Base-by-base conservation (phyloP, 92 coral and sea anemone species). In the Scolanthus callimorphus region DNA sequence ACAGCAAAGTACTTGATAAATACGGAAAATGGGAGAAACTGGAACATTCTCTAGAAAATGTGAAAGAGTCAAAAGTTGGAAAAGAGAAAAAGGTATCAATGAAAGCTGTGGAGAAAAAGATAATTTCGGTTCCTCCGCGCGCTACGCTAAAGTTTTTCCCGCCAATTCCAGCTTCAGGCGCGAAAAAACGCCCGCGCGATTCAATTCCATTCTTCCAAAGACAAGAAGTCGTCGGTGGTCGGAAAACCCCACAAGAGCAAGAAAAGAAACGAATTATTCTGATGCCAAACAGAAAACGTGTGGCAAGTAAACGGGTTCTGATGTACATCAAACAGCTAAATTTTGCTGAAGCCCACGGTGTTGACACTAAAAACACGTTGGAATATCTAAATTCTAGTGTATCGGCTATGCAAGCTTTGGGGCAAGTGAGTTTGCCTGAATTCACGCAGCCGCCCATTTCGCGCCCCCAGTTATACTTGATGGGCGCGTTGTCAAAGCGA, bases 401-500 rank as follows among this genome's bases (percentile, higher is more conserved):
- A n/a, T 57, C 49, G 31, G 71, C 77, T 6, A 25, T 80, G 22
- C 54, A 67, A 11, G 77, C 65, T 39, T 69, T 46, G 51, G 41
- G 44, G 2, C 52, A 55, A 19, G 70, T 17, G 53, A 37, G 13
- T 27, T 25, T 39, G 22, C 27, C 19, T 29, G 59, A 39, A 26
- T 11, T 20, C 52, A 46, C 23, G 12, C 52, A 46, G 13, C 8
- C 21, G 37, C 46, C 71, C 50, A 56, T 67, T 38, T 66, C 89
- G 9, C 82, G 83, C 24, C 65, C 57, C 29, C 58, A 79, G 31
- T 26, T 82, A 55, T 70, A 65, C 34, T 45, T 86, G 60, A 86
- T 86, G 48, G 95, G 95, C 9, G 83, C 95, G 25, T 55, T 86
- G 61, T 81, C 95, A 24, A 67, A 48, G 71, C 60, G 64, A 31